Conservation (phyloP, 2,113 vertebrate genomes). For the Pandion haliaetus region DNA sequence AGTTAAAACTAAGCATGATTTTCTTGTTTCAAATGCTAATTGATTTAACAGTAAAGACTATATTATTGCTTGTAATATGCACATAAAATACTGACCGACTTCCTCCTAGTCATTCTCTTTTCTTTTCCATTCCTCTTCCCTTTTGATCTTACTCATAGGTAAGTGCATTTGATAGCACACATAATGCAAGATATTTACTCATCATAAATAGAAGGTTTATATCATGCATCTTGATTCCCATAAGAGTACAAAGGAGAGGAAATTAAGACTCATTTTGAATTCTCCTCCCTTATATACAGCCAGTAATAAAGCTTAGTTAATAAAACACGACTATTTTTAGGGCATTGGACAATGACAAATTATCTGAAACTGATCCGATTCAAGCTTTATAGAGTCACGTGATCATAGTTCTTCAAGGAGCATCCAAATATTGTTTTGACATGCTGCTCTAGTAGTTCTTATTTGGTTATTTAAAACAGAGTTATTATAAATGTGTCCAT, state of each 20-base stretch:
- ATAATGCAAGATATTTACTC: neutral
- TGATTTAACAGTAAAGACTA: neutral
- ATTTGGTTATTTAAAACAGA: neutral
- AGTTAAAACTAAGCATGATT: neutral
- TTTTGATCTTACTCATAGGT: neutral
- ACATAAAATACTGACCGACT: neutral
- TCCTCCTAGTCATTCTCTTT: neutral
- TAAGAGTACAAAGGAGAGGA: neutral
- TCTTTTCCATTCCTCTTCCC: neutral
- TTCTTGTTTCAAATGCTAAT: neutral
- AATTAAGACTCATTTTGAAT: neutral
- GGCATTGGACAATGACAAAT: neutral
- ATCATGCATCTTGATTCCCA: neutral
- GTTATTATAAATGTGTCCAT: neutral
- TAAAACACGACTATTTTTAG: neutral
- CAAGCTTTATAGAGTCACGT: neutral
- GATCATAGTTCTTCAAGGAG: neutral
- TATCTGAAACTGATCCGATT: neutral
- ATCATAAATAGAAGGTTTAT: neutral
- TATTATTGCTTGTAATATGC: neutral
- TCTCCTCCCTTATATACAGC: neutral
- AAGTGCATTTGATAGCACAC: neutral
- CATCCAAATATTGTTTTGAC: neutral
- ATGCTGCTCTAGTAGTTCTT: neutral
- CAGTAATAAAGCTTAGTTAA: neutral